Conservation (phyloP, 1,140 invertebrate genomes). For the Phenacoccus solenopsis region DNA sequence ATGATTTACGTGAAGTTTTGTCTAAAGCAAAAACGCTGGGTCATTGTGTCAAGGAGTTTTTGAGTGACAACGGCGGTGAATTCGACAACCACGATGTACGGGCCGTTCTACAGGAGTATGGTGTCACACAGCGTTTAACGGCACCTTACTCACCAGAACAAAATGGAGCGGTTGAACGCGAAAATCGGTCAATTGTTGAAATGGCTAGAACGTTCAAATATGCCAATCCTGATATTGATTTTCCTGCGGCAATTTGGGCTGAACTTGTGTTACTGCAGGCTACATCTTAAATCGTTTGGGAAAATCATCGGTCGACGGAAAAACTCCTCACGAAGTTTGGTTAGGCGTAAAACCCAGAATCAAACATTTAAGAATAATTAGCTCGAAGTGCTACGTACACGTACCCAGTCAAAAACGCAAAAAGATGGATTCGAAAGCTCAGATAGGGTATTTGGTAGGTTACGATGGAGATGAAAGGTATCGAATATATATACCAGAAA, state of each 20-base stretch:
- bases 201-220: constrained; percentile 23
- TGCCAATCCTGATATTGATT: constrained; percentile 19
- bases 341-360: constrained; percentile 25
- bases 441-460: constrained; percentile 19
- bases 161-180: constrained; percentile 21
- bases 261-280: constrained; percentile 19
- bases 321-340: constrained; percentile 32
- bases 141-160: constrained; percentile 13
- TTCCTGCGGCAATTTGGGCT: constrained; percentile 22
- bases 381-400: constrained; percentile 20
- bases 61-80: constrained; percentile 22
- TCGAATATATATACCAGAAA: constrained; percentile 18
- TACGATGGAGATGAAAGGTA: constrained; percentile 23
- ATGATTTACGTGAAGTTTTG: constrained; percentile 26
- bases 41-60: constrained; percentile 18
- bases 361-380: constrained; percentile 16
- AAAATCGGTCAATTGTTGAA: constrained; percentile 22
- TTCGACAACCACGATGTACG: constrained; percentile 16
- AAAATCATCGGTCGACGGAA: constrained; percentile 24
- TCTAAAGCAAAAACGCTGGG: constrained; percentile 24
- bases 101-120: neutral
- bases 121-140: neutral
- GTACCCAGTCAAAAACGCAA: constrained; percentile 18
- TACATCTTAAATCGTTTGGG: constrained; percentile 26
- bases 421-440: constrained; percentile 21